phyloP scores from a whole-genome alignment of 2,888 invertebrate genomes.

The Andrena minutula region DNA sequence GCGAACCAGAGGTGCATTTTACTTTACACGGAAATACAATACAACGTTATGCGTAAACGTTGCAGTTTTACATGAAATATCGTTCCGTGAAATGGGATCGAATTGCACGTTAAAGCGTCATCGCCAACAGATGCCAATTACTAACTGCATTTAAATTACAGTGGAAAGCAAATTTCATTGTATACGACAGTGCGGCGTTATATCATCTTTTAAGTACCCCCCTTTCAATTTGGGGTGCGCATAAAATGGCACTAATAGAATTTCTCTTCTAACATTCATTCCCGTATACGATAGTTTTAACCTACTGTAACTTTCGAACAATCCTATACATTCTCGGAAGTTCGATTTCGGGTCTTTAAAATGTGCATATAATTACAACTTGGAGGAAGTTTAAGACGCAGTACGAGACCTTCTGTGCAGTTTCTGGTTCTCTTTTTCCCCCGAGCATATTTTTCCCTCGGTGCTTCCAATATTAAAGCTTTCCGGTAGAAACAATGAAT shows the following conservation, averaged over 20 bases:
- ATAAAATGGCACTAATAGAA: slow-evolving; percentile 37
- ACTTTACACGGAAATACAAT: no score
- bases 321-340: neutral
- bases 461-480: slow-evolving; percentile 34
- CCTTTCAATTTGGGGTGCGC: neutral
- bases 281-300: slow-evolving; percentile 34
- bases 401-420: slow-evolving; percentile 18
- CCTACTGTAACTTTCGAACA: slow-evolving; percentile 11
- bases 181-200: slow-evolving; percentile 4
- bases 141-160: no score
- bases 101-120: no score
- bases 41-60: no score
- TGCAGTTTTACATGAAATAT: no score
- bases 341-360: slow-evolving; percentile 31
- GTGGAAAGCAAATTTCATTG: slow-evolving; percentile 31
- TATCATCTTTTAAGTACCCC: slow-evolving; percentile 19
- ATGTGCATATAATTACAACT: slow-evolving; percentile 42
- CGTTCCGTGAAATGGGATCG: no score
- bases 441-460: neutral
- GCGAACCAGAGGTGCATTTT: no score
- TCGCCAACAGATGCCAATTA: no score
- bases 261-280: slow-evolving; percentile 6
- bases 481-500: slow-evolving; percentile 31
- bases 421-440: slow-evolving; percentile 1
- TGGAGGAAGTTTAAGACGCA: neutral